Evolutionary conservation across 2,113 vertebrate species (phyloP), one percentile per base, ranked within the genome.

Genomic region (Myotis davidii): DNA sequence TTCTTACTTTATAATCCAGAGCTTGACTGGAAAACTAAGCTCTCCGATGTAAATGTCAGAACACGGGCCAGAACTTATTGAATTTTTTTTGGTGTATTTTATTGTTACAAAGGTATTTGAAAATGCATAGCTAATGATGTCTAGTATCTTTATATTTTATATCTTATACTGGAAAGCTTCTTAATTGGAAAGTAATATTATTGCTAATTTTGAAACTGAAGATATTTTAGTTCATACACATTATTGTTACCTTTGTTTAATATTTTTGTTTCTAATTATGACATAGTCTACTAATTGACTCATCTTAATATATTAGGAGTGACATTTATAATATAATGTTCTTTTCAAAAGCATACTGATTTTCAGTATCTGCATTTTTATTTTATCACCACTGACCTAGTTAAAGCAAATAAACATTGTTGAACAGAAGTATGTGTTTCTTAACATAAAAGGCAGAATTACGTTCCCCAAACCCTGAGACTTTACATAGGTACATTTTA

Each of bases 271-370:
- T 81, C 83, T 42, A 85, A 25, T 73, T 92, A 25, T 88, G 67
- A 54, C 17, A 61, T 34, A 61, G 69, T 64, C 61, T 67, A 48
- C 45, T 85, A 48, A 89, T 56, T 78, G 23, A n/a, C 45, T 92
- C 42, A 32, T 81, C 93, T 93, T 74, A 67, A 52, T 69, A 12
- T 79, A n/a, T 67, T 42, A 85, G 14, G 8, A 69, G 25, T 61
- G 27, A 20, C 10, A 42, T 9, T 90, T 54, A 23, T 73, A 79
- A 91, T 64, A 32, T 27, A 91, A 89, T 81, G 27, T 13, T 73
- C 42, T 85, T 37, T 48, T 95, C 50, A 90, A 88, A 97, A 83
- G 10, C n/a, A 61, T 87, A 77, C 70, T 94, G 72, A 89, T 82
- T 92, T 95, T 94, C 23, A 81, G 34, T 42, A 27, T 86, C 82